Evolutionary conservation across 2,888 invertebrate species (phyloP).

Genomic region (Aspidiotus destructor): DNA sequence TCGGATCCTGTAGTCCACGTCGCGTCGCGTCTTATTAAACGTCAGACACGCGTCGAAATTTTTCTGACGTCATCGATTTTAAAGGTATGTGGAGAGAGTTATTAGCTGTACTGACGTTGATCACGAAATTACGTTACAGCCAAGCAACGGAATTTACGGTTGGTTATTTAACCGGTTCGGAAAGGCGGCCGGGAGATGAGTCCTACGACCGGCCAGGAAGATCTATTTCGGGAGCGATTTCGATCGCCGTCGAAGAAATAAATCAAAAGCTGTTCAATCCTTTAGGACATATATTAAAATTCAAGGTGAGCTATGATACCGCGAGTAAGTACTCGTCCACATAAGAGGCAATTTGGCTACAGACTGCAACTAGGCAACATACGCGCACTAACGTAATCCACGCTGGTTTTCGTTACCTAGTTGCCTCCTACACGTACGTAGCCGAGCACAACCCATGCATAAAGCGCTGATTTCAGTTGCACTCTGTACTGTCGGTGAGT

Average conservation of each 20-base stretch:
- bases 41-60: too few relatives aligned
- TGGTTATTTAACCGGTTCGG: slow-evolving; percentile 77
- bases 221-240: slow-evolving; percentile 70
- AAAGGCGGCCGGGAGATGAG: slow-evolving; percentile 63
- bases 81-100: slow-evolving; percentile 30
- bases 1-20: too few relatives aligned
- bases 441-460: too few relatives aligned
- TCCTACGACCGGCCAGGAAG: slow-evolving; percentile 69
- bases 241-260: slow-evolving; percentile 74
- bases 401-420: too few relatives aligned
- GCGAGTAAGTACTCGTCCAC: too few relatives aligned
- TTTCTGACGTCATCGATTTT: slow-evolving; percentile 11
- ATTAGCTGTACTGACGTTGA: slow-evolving; percentile 18
- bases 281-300: slow-evolving; percentile 35
- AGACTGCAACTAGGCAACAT: background rate
- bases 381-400: background rate
- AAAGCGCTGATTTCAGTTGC: too few relatives aligned
- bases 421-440: too few relatives aligned
- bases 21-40: too few relatives aligned
- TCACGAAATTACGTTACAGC: slow-evolving; percentile 16
- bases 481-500: too few relatives aligned
- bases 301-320: slow-evolving; percentile 36
- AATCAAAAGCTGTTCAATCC: slow-evolving; percentile 36
- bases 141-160: slow-evolving; percentile 52
- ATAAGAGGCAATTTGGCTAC: background rate